Base-by-base conservation (phyloP, 2,888 invertebrate genomes). In the Frankliniella fusca region DNA sequence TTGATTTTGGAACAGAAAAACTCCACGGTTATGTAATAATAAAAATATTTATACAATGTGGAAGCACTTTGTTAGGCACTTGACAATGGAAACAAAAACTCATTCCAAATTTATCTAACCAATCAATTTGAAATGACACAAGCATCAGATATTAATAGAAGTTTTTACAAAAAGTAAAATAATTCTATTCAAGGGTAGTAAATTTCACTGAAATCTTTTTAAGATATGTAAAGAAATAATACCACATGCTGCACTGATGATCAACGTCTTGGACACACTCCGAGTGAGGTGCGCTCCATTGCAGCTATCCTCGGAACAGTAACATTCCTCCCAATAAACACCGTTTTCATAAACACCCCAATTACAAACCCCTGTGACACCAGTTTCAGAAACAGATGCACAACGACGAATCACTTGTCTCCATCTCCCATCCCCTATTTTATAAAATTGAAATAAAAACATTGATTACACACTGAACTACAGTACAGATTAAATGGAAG, bases 361-460 rank as follows among this genome's bases (percentile, higher is more conserved):
- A 87, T 97, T 96, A 87, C 98, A 98, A 0, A 98, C 97, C 82
- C 97, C 97, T 0, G 97, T 96, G 0, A 96, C 96, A 84, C 97
- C 97, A 0, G 94, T 96, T 85, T 95, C 96, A 0, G 97, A 93
- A 0, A 97, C 95, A 0, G 96, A 96, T 1, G 96, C 95, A 89
- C 97, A 97, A 38, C 96, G 91, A 61, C 97, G 90, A 83, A 96
- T 94, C 0, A 97, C 97, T 88, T 97, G 96, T 65, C 97, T 90
- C 97, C 97, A 97, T 87, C 97, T 91, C 8, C 96, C 97, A 87
- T 98, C 97, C 96, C 97, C 97, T 97, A 88, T n/a, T n/a, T n/a
- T n/a, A 88, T 89, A 85, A 84, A 80, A 82, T 9, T 70, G 83
- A 83, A 80, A 54, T 80, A 48, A 27, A 20, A 81, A 80, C 80